Evolutionary conservation across 2,797 vertebrate species (phyloP), one percentile per base, ranked within the genome.

Genomic region (Cossypha dichroa): DNA sequence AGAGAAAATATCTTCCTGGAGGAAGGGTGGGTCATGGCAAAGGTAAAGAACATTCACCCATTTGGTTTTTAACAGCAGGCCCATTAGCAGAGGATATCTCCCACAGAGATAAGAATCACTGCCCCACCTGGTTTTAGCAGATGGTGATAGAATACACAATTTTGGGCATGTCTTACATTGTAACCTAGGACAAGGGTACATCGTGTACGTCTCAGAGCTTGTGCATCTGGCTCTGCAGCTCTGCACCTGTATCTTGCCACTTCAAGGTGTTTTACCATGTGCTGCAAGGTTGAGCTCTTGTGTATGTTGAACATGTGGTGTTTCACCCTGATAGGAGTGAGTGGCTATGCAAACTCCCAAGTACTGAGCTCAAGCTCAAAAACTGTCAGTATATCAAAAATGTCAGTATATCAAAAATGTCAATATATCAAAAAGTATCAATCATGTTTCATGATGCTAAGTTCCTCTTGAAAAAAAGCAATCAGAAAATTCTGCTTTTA

Each of bases 281-380:
- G 10, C 16, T 70, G 38, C n/a, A 34, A 38, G 8, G 28, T 29
- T 28, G 31, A 76, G 48, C 9, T 54, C 31, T 13, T 19, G 33
- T 13, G 7, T 28, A 4, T 5, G 4, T 13, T 1, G 1, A 60
- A 28, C 0, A 0, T 5, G 34, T 4, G 25, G 11, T 31, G 13
- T 83, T 85, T 82, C 46, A 56, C 28, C 1, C 0, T 14, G 36
- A 21, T 21, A 8, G 28, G 29, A 38, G 20, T 4, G 13, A 1
- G 1, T 22, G 38, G 41, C 23, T 38, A 4, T 63, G 38, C 45
- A 55, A 58, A 77, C 29, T 64, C 45, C 22, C 8, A 41, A 34
- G 33, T 1, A 3, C 36, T 31, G 36, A 29, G 13, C 18, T 66
- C 31, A 40, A 40, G 15, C 8, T 69, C n/a, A n/a, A 64, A 85